phyloP scores from a whole-genome alignment of 2,888 invertebrate species.

The Sinelater perroti region DNA sequence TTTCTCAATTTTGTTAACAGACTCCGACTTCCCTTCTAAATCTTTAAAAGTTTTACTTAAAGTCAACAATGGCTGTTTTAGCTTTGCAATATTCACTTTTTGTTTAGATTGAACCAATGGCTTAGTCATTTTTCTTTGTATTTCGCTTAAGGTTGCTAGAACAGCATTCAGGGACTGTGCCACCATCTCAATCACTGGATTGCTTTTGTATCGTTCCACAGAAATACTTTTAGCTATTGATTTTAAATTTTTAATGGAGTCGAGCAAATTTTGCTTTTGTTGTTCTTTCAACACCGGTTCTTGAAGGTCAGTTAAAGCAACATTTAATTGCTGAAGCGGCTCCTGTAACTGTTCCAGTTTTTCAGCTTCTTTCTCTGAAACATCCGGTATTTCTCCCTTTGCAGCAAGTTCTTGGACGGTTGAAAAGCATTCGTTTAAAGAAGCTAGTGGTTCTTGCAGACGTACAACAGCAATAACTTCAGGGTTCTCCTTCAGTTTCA shows the following conservation, averaged over 20 bases:
- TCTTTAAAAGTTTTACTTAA: background rate
- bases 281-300: background rate
- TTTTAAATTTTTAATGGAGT: constrained; percentile 1
- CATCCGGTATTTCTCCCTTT: background rate
- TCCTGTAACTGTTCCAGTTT: background rate
- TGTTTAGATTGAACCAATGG: background rate
- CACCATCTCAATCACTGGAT: background rate
- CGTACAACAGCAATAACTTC: background rate
- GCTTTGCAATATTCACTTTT: background rate
- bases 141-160: constrained; percentile 3
- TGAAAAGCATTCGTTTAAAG: background rate
- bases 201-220: background rate
- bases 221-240: constrained; percentile 1
- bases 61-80: background rate
- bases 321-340: constrained; percentile 13
- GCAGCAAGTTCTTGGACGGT: background rate
- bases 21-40: background rate
- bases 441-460: background rate
- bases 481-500: background rate
- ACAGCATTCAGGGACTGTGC: constrained; percentile 3
- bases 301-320: background rate
- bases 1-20: constrained; percentile 6
- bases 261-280: background rate
- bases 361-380: background rate
- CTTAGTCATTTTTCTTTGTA: constrained; percentile 15